Evolutionary conservation across 2,113 vertebrate genomes (phyloP).

Genomic region (Mus spicilegus): DNA sequence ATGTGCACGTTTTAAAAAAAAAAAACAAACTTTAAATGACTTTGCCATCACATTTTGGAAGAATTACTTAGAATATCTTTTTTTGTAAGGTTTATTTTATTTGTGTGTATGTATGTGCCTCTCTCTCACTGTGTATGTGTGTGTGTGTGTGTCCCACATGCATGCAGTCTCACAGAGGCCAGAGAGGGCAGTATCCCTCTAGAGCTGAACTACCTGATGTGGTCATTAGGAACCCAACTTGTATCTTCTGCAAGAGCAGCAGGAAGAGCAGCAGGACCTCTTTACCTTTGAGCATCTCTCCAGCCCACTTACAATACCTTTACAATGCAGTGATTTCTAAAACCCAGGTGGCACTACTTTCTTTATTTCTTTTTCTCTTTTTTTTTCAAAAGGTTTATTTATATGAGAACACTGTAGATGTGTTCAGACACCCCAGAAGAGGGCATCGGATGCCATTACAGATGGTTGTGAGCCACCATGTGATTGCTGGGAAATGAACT

Average conservation of each 20-base stretch:
- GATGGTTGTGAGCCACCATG: no score
- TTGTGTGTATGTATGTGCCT: neutral
- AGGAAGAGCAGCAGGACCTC: neutral
- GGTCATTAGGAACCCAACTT: neutral
- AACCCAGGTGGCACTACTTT: neutral
- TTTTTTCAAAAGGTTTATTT: no score
- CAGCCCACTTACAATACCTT: neutral
- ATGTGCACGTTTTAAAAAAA: neutral
- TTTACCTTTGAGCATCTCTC: neutral
- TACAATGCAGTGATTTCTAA: neutral
- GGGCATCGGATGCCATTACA: no score
- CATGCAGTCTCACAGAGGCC: neutral
- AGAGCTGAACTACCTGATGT: neutral
- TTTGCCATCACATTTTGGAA: neutral
- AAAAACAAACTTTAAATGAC: neutral
- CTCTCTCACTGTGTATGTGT: neutral
- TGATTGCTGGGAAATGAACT: no score
- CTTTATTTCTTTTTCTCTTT: no score
- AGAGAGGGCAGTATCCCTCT: neutral
- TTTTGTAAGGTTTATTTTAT: neutral
- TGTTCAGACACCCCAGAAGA: no score
- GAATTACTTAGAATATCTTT: neutral
- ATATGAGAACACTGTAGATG: no score
- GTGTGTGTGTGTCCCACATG: neutral
- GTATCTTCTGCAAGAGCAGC: neutral